A percentile compares a stretch with the other conserved stretches of the same genome.
These are phyloP conservation scores for Lochmaea capreae DNA, from an alignment of 2,888 invertebrate genomes.

Conservation along the genomic window DNA sequence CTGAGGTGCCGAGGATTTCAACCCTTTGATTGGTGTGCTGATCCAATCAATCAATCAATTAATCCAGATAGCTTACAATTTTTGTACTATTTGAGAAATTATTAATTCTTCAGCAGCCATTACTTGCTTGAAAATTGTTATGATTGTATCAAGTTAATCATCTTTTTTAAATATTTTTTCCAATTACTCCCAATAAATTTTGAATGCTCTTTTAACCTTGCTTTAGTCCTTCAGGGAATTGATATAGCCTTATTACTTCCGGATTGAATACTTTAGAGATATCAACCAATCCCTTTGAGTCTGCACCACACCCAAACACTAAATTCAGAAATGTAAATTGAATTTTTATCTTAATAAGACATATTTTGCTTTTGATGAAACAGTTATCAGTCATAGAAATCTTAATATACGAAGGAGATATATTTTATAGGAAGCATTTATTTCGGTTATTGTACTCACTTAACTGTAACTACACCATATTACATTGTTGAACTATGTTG, in stretches of 20 bases:
- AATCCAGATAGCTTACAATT: too few species aligned
- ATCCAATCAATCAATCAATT: too few species aligned
- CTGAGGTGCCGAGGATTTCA: too few species aligned
- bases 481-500: background rate
- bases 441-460: background rate
- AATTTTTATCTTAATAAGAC: background rate
- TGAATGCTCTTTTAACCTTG: background rate
- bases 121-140: too few species aligned
- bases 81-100: too few species aligned
- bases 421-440: slow-evolving; percentile 1
- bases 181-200: background rate
- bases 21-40: too few species aligned
- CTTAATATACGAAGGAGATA: background rate
- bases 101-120: too few species aligned
- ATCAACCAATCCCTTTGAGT: background rate
- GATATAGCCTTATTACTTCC: background rate
- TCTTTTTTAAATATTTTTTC: background rate
- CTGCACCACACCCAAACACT: background rate
- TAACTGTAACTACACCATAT: background rate
- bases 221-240: background rate
- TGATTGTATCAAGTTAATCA: too few species aligned
- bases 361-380: background rate
- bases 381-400: background rate
- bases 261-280: background rate
- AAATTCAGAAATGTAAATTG: background rate